phyloP scores from a whole-genome alignment of 2,888 invertebrate genomes.

The Strigamia maritima region DNA sequence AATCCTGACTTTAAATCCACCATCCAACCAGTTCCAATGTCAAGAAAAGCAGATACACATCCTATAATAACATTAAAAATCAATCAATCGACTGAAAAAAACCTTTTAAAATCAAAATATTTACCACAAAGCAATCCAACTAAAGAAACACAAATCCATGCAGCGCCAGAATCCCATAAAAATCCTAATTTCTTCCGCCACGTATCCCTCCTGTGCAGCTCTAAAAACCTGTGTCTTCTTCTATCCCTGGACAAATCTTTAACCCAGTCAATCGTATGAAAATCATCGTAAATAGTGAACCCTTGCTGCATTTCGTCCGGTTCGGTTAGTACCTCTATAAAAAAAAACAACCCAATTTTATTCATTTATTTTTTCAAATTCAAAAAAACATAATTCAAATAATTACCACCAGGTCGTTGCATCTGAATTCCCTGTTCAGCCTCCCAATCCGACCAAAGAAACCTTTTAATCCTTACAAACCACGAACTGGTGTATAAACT shows the following conservation, averaged over 20 bases:
- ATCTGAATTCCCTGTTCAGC: background rate
- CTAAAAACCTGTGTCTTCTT: conserved; percentile 53
- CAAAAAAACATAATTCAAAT: background rate
- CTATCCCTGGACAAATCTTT: conserved; percentile 58
- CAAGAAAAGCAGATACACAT: conserved; percentile 45
- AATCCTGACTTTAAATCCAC: conserved; percentile 59
- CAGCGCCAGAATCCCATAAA: conserved; percentile 58
- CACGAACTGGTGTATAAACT: background rate
- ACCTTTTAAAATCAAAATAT: background rate
- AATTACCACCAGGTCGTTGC: background rate
- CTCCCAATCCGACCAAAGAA: background rate
- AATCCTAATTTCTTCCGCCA: conserved; percentile 51
- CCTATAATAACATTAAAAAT: conserved; percentile 38
- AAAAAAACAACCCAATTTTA: too few relatives aligned
- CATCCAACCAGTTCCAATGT: conserved; percentile 54
- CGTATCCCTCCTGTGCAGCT: background rate
- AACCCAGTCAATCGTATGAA: conserved; percentile 61
- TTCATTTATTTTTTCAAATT: too few relatives aligned
- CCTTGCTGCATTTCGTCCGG: conserved; percentile 36
- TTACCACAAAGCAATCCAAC: conserved; percentile 57
- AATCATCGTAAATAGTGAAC: conserved; percentile 57
- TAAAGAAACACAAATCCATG: conserved; percentile 59
- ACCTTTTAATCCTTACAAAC: background rate
- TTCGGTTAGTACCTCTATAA: background rate
- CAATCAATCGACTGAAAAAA: background rate